phyloP scores from a whole-genome alignment of 2,888 invertebrate species.

The Torymus texanus region DNA sequence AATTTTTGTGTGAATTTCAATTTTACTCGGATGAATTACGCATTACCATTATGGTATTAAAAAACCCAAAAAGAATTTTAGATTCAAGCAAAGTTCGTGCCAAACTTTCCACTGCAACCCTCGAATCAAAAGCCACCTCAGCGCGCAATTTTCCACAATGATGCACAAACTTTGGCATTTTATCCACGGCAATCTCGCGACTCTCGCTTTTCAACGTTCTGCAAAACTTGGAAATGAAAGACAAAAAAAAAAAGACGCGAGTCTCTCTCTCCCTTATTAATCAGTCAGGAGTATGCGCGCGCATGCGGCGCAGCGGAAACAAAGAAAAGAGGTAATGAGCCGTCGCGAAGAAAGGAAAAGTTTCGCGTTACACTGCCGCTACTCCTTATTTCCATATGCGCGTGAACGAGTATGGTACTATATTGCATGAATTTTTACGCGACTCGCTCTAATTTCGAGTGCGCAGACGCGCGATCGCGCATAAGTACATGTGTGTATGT shows the following conservation, averaged over 20 bases:
- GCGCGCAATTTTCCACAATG: too few relatives aligned
- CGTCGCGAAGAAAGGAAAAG: constrained; percentile 29
- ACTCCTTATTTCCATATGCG: constrained; percentile 15
- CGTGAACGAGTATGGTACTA: too few relatives aligned
- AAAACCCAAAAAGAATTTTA: too few relatives aligned
- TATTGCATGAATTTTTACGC: constrained; percentile 44
- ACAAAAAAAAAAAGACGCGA: constrained; percentile 7
- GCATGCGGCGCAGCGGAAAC: background rate
- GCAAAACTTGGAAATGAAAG: background rate
- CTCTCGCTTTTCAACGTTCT: background rate
- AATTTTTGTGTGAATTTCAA: too few relatives aligned
- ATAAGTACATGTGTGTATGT: too few relatives aligned
- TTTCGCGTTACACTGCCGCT: constrained; percentile 11
- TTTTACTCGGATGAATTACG: too few relatives aligned
- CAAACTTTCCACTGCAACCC: too few relatives aligned
- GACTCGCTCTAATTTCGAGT: constrained; percentile 37
- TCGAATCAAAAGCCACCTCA: too few relatives aligned
- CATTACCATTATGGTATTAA: too few relatives aligned
- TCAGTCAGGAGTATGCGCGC: constrained; percentile 20
- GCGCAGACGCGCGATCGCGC: too few relatives aligned
- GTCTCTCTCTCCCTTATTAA: constrained; percentile 12
- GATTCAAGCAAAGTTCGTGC: too few relatives aligned
- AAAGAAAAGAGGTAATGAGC: constrained; percentile 40
- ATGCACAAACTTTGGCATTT: background rate
- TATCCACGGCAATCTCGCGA: too few relatives aligned